These are phyloP conservation scores for Ennomos fuscantarius DNA, from an alignment of 2,888 invertebrate species.

Conservation along the genomic window DNA sequence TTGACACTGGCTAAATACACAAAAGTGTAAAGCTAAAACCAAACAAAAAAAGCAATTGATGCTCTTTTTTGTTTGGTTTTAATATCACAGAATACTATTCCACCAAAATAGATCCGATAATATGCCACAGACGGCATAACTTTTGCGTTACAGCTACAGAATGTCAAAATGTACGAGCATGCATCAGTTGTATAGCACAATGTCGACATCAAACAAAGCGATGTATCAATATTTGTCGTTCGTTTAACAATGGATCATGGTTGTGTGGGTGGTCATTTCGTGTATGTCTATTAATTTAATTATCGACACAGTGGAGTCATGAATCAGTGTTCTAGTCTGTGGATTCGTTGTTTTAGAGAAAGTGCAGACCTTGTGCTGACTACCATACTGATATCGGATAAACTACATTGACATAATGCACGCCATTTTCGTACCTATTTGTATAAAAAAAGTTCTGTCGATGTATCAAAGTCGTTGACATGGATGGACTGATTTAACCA, in stretches of 20 bases:
- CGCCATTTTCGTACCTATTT: too few relatives aligned
- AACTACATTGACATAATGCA: too few relatives aligned
- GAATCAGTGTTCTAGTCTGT: conserved; percentile 51
- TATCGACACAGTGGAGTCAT: conserved; percentile 59
- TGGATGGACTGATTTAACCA: too few relatives aligned
- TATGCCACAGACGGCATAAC: background rate
- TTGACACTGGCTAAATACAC: too few relatives aligned
- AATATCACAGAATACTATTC: too few relatives aligned
- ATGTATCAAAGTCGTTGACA: too few relatives aligned
- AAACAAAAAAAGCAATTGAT: too few relatives aligned
- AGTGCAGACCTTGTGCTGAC: conserved; percentile 26
- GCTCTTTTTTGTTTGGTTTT: too few relatives aligned
- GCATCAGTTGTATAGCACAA: conserved; percentile 21
- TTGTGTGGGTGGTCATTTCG: conserved; percentile 66
- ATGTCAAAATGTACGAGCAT: conserved; percentile 23
- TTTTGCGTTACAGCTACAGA: conserved; percentile 8
- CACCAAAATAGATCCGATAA: too few relatives aligned
- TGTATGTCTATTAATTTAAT: conserved; percentile 73
- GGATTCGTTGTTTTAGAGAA: conserved; percentile 39
- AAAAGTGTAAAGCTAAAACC: too few relatives aligned
- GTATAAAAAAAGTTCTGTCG: too few relatives aligned
- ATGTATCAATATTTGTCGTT: conserved; percentile 78
- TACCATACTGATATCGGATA: conserved; percentile 21
- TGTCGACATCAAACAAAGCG: conserved; percentile 60
- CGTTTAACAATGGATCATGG: conserved; percentile 67